These are phyloP conservation scores for Coryphaenoides rupestris DNA, from an alignment of 2,113 vertebrate genomes.

Conservation along the genomic window DNA sequence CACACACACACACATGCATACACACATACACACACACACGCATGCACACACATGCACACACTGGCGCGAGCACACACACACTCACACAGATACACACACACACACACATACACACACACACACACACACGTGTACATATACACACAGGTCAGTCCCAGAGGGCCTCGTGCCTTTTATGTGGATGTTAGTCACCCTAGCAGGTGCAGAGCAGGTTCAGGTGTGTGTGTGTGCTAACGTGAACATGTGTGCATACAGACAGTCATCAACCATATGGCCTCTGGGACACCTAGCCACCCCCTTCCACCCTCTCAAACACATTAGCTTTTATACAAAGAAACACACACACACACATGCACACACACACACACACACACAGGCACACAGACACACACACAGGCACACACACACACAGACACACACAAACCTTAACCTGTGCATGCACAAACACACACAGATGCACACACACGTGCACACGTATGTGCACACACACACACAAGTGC, in stretches of 20 bases:
- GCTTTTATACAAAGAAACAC: slow-evolving; percentile 32
- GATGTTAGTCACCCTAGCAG: slow-evolving; percentile 75
- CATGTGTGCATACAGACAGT: slow-evolving; percentile 38
- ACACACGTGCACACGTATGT: too few species aligned
- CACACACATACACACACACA: slow-evolving; percentile 32
- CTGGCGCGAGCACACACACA: slow-evolving; percentile 16
- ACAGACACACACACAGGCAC: background rate
- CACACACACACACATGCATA: slow-evolving; percentile 8
- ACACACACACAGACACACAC: too few species aligned
- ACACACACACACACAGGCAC: too few species aligned
- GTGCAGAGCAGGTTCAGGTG: slow-evolving; percentile 82
- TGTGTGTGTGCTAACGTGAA: slow-evolving; percentile 27
- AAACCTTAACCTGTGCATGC: too few species aligned
- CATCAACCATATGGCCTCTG: slow-evolving; percentile 76
- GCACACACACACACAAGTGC: too few species aligned
- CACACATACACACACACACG: slow-evolving; percentile 43
- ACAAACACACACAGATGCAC: too few species aligned
- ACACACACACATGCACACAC: background rate
- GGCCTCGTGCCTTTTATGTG: slow-evolving; percentile 59
- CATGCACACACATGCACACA: slow-evolving; percentile 28
- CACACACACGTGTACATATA: slow-evolving; percentile 27
- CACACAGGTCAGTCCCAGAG: slow-evolving; percentile 26
- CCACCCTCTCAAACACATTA: slow-evolving; percentile 61
- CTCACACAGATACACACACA: slow-evolving; percentile 28
- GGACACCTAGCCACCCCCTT: slow-evolving; percentile 59